These are phyloP conservation scores for Cliona cf. orientalis DNA, from an alignment of 37 sponge, comb jelly and placozoan genomes.

Conservation along the genomic window DNA sequence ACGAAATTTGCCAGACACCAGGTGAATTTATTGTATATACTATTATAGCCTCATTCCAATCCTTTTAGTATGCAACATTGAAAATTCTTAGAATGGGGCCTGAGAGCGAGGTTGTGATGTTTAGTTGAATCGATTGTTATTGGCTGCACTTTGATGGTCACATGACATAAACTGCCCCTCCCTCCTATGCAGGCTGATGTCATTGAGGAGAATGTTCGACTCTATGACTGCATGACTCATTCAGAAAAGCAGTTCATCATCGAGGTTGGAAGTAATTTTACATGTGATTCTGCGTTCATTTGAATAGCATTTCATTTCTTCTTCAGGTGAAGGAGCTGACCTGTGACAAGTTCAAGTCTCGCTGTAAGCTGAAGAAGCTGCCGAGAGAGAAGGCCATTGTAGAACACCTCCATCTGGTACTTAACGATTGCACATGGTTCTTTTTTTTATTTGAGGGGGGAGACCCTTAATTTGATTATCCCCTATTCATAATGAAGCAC, in stretches of 20 bases:
- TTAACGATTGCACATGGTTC: too few relatives aligned
- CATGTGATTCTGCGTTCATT: too few relatives aligned
- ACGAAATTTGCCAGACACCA: slow-evolving; percentile 37
- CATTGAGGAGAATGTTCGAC: slow-evolving; percentile 61
- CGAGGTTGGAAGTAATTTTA: slow-evolving; percentile 30
- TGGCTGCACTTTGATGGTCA: too few relatives aligned
- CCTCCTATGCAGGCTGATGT: slow-evolving; percentile 36
- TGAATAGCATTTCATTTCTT: too few relatives aligned
- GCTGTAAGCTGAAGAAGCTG: slow-evolving; percentile 64
- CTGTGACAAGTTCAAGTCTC: slow-evolving; percentile 50
- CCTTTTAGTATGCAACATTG: background rate
- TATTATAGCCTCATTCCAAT: background rate
- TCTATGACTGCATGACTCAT: slow-evolving; percentile 70
- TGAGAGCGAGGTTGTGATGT: too few relatives aligned
- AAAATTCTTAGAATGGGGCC: background rate
- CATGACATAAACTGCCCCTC: slow-evolving; percentile 12
- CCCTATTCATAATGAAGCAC: too few relatives aligned
- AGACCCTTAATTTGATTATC: background rate
- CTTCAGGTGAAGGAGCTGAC: slow-evolving; percentile 58
- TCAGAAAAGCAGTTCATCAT: slow-evolving; percentile 61
- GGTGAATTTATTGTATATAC: background rate
- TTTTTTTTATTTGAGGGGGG: too few relatives aligned
- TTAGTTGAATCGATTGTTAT: too few relatives aligned
- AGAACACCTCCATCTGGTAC: slow-evolving; percentile 44
- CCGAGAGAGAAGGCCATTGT: slow-evolving; percentile 63